These are phyloP conservation scores for Agrochola circellaris DNA, from an alignment of 2,888 invertebrate species.

Conservation along the genomic window DNA sequence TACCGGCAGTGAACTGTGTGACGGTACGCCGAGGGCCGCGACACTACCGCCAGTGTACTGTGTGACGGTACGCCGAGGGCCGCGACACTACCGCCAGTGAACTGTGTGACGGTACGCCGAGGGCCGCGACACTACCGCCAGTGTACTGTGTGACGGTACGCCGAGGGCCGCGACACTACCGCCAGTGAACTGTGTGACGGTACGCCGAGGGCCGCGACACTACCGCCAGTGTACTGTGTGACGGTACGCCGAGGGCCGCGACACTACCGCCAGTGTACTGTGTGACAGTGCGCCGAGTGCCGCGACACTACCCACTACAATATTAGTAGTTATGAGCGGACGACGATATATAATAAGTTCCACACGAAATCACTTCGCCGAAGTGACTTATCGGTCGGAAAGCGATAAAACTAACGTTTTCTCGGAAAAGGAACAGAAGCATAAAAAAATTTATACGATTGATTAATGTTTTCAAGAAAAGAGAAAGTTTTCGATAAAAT, in stretches of 20 bases:
- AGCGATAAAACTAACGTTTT: not conserved
- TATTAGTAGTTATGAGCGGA: not conserved
- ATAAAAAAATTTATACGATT: not conserved
- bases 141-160: conserved; percentile 17
- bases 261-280: not conserved
- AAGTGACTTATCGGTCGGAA: not conserved
- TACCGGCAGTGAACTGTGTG: too few relatives aligned
- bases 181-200: not conserved
- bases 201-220: conserved; percentile 66
- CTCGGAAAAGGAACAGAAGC: conserved; percentile 1
- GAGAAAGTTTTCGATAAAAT: not conserved
- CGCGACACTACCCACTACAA: not conserved
- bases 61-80: conserved; percentile 69
- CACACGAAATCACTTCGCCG: not conserved
- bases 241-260: conserved; percentile 66
- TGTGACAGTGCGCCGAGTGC: too few relatives aligned
- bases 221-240: not conserved
- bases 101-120: too few relatives aligned
- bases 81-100: too few relatives aligned
- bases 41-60: not conserved
- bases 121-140: not conserved
- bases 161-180: conserved; percentile 68
- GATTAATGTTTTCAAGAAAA: not conserved
- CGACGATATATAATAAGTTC: not conserved
- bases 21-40: too few relatives aligned